Evolutionary conservation across 2,797 vertebrate genomes (phyloP).

Genomic region (Poeciliopsis turneri): DNA sequence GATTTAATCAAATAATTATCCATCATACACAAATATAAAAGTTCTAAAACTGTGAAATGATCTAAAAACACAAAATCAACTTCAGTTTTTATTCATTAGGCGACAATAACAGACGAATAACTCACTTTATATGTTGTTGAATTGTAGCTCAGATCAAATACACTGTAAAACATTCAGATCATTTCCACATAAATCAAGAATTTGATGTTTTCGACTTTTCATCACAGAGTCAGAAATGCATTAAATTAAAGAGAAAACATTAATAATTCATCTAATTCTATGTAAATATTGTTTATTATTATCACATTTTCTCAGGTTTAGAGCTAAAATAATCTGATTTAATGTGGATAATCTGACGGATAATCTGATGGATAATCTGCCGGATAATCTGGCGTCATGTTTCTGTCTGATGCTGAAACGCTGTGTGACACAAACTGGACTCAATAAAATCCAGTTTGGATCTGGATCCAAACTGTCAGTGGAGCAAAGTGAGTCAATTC

Average conservation of each 20-base stretch:
- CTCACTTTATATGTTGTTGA: background rate
- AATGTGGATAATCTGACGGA: too few relatives aligned
- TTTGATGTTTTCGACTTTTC: background rate
- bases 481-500: background rate
- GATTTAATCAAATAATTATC: too few relatives aligned
- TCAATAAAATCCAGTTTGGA: background rate
- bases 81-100: background rate
- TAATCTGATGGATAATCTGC: too few relatives aligned
- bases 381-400: background rate
- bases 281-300: background rate
- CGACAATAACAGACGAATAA: background rate
- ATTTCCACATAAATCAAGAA: background rate
- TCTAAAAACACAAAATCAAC: background rate
- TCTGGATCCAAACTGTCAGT: background rate
- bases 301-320: background rate
- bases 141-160: background rate
- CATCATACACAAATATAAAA: too few relatives aligned
- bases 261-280: background rate
- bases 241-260: background rate
- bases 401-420: background rate
- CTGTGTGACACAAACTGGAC: background rate
- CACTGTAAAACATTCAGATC: background rate
- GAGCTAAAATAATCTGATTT: background rate
- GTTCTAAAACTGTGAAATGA: background rate
- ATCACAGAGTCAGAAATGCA: background rate